Evolutionary conservation across 2,888 invertebrate genomes (phyloP), one percentile per base, ranked within the genome.

Genomic region (Tromatobia lineatoria): DNA sequence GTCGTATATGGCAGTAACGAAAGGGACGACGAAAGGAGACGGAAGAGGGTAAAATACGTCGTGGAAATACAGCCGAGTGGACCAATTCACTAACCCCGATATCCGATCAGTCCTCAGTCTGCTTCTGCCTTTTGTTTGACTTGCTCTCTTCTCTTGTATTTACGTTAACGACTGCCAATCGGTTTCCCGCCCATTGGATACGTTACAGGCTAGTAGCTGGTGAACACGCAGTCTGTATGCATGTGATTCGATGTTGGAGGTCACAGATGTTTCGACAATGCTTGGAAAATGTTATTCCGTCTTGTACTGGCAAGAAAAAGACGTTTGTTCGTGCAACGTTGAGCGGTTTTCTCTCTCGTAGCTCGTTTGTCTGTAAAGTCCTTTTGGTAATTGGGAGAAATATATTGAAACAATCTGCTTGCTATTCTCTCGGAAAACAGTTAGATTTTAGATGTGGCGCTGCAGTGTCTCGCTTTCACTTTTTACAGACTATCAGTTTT

Each of bases 21-120:
- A 59, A 64, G 66, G 20, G 29, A 47, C 71, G 57, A 70, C 34
- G 74, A 71, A 73, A 79, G 75, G 71, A 64, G 52, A 70, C 50
- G 54, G 57, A 78, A 75, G 23, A 47, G 52, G 81, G 78, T 59
- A 79, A 66, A 23, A 70, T 76, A 64, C 71, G 74, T 67, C 80
- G 77, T 54, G 8, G 76, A 81, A 77, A 61, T 78, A 78, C 69
- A 54, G 59, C 50, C 70, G 64, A 82, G 73, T 71, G 82, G 82
- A 88, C 88, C 91, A 91, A 91, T 90, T 90, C 89, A 80, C 89
- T 91, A 91, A 91, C 90, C 90, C 91, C 85, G 87, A 90, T 91
- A 90, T 89, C 88, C 91, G 89, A 91, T 91, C 90, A 88, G 86
- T 64, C 77, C 29, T 47, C 73, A 42, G 85, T 87, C 86, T 84